Base-by-base conservation (phyloP, 2,888 invertebrate genomes). In the Caenorhabditis panamensis region DNA sequence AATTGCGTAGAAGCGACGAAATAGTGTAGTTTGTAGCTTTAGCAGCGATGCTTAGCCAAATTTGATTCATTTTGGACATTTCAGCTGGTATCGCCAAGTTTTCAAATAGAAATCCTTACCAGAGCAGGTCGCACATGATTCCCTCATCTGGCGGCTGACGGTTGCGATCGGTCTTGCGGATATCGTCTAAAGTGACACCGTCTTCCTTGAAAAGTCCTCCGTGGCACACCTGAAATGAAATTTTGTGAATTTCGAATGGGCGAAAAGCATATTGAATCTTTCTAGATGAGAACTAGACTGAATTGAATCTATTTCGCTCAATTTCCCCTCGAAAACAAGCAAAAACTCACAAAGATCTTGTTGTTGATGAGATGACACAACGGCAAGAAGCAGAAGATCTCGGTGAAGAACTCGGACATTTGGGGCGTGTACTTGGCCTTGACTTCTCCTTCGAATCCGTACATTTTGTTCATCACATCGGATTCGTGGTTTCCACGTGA, bases 401-500 rank as follows among this genome's bases (percentile, higher is more conserved):
- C 97, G 1, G 97, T 97, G 93, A 99, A 99, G 59, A 98, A 93
- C 84, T 97, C 96, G 0, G 96, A 95, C 97, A 99, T 98, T 91
- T 96, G 95, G 22, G 94, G 93, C 0, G 95, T 95, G 92, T 92
- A 99, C 92, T 99, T 99, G 6, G 95, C 94, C 89, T 96, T 95
- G 0, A 99, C 98, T 93, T 99, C 99, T 1, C 98, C 99, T 83
- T 96, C 95, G 93, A 99, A 99, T 1, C 99, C 99, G 92, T 99
- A 99, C 95, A 99, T 97, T 76, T 89, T 89, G 81, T 99, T 99
- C 98, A 99, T 99, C 79, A 95, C 96, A 56, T 95, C 94, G 87
- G 96, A 96, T 91, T 99, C 98, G 91, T 99, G 98, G 92, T 99
- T 99, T n/a, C 97, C 99, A 94, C 99, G 93, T 0, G 97, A 96